phyloP scores from a whole-genome alignment of 2,888 invertebrate genomes.

The Malachius bipustulatus region DNA sequence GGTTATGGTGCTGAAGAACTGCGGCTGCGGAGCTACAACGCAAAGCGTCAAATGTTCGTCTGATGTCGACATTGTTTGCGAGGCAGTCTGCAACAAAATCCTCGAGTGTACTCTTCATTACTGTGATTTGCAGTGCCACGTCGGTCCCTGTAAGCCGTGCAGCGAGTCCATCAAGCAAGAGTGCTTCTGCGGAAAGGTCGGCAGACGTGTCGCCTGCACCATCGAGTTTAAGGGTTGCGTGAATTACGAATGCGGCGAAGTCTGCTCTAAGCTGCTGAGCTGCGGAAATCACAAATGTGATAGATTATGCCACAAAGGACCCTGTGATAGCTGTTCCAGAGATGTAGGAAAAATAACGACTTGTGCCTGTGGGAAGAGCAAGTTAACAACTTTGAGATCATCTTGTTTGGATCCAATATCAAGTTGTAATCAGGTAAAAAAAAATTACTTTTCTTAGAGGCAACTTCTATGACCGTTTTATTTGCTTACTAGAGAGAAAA shows the following conservation, averaged over 20 bases:
- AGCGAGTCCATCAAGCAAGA: slow-evolving; percentile 51
- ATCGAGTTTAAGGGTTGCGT: slow-evolving; percentile 37
- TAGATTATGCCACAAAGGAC: slow-evolving; percentile 53
- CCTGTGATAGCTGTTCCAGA: slow-evolving; percentile 52
- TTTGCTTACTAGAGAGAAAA: no score
- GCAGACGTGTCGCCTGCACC: slow-evolving; percentile 50
- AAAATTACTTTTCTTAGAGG: no score
- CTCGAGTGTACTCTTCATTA: slow-evolving; percentile 68
- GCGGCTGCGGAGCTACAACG: slow-evolving; percentile 65
- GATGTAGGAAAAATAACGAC: slow-evolving; percentile 49
- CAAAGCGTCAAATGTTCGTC: slow-evolving; percentile 61
- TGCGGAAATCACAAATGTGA: slow-evolving; percentile 55
- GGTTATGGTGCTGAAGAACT: slow-evolving; percentile 58
- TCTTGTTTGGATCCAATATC: slow-evolving; percentile 74
- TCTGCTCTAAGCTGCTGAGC: slow-evolving; percentile 46
- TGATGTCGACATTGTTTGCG: slow-evolving; percentile 61
- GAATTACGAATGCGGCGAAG: slow-evolving; percentile 48
- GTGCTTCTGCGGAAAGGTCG: slow-evolving; percentile 59
- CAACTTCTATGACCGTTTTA: no score
- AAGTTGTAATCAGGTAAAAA: slow-evolving; percentile 59
- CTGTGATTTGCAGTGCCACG: slow-evolving; percentile 67
- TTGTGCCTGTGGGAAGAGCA: slow-evolving; percentile 68
- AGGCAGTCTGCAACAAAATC: slow-evolving; percentile 55
- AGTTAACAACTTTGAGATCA: slow-evolving; percentile 39
- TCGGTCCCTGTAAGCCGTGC: slow-evolving; percentile 65